Conservation (phyloP, 2,797 vertebrate species). For the Cryptoprocta ferox region DNA sequence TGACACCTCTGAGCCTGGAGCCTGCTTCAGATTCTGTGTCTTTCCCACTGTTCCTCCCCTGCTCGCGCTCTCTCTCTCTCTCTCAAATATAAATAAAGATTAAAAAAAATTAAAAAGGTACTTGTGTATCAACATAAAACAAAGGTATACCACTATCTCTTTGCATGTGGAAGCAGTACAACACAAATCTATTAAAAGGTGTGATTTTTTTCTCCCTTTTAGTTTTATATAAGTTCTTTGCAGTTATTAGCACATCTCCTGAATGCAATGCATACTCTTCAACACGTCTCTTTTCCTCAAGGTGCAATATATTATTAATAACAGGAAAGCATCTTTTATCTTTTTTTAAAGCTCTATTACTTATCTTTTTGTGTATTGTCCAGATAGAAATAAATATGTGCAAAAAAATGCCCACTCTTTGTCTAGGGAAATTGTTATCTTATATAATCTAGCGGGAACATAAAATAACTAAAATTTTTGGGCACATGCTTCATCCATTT, state of each 20-base stretch:
- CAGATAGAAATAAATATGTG: constrained; percentile 12
- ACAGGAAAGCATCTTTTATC: neutral
- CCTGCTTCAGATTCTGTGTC: too few relatives aligned
- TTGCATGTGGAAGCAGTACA: neutral
- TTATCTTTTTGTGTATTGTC: constrained; percentile 27
- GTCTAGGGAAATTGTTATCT: neutral
- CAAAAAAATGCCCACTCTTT: neutral
- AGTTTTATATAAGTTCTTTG: neutral
- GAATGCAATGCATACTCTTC: neutral
- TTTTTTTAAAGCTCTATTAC: constrained; percentile 39
- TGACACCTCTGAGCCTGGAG: too few relatives aligned
- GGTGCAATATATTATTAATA: constrained; percentile 6
- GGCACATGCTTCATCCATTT: neutral
- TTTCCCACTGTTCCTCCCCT: too few relatives aligned
- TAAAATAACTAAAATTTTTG: constrained; percentile 15
- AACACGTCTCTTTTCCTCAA: neutral
- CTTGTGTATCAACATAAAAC: neutral
- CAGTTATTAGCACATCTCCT: neutral
- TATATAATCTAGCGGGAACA: neutral
- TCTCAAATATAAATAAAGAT: too few relatives aligned
- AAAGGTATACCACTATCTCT: neutral
- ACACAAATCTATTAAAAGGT: neutral
- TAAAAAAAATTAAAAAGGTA: neutral
- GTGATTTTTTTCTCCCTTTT: neutral
- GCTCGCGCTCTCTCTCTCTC: too few relatives aligned